Evolutionary conservation across 2,113 vertebrate species (phyloP).

Genomic region (Crypturellus undulatus): DNA sequence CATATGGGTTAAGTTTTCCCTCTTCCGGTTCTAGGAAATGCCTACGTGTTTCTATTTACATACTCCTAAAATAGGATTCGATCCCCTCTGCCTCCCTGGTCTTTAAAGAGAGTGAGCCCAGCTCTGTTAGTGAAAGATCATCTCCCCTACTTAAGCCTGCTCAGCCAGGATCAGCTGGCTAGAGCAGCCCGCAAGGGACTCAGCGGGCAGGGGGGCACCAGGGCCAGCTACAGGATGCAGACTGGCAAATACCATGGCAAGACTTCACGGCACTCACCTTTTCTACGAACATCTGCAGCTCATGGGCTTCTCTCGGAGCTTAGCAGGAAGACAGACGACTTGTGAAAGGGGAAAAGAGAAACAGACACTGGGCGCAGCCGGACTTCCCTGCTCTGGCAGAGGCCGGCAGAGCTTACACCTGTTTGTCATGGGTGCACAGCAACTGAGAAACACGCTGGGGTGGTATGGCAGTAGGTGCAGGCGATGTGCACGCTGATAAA

Average conservation of each 20-base stretch:
- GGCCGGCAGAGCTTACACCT: background rate
- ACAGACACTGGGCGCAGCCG: background rate
- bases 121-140: background rate
- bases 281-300: background rate
- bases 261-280: background rate
- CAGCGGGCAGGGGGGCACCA: background rate
- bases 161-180: constrained; percentile 43
- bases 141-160: background rate
- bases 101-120: background rate
- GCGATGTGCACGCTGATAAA: background rate
- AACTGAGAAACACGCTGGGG: background rate
- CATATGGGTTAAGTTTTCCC: background rate
- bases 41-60: background rate
- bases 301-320: background rate
- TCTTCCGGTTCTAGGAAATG: background rate
- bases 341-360: background rate
- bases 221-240: background rate
- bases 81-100: background rate
- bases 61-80: background rate
- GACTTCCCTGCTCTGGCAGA: background rate
- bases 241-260: background rate
- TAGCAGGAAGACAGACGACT: background rate
- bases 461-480: background rate
- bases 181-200: background rate
- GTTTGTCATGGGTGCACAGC: background rate